phyloP scores from a whole-genome alignment of 2,888 invertebrate species.

The Bellardia pandia region DNA sequence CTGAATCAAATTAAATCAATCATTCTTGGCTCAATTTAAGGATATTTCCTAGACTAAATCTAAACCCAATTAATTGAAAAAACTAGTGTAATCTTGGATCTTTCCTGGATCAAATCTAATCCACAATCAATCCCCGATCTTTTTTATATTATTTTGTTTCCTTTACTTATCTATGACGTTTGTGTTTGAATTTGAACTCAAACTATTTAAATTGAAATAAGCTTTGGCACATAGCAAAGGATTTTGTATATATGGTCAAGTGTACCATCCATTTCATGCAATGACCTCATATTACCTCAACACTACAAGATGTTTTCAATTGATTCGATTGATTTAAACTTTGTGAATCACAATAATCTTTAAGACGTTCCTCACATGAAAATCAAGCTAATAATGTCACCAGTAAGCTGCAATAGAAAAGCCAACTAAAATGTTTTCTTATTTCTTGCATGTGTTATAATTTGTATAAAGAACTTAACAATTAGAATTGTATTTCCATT shows the following conservation, averaged over 20 bases:
- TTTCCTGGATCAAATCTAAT: too few species aligned
- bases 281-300: slow-evolving; percentile 93
- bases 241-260: slow-evolving; percentile 82
- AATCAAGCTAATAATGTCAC: too few species aligned
- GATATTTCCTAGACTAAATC: too few species aligned
- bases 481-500: slow-evolving; percentile 78
- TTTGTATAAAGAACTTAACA: slow-evolving; percentile 76
- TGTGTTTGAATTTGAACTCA: slow-evolving; percentile 83
- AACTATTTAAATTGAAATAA: slow-evolving; percentile 90
- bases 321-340: slow-evolving; percentile 88
- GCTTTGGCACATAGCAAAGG: slow-evolving; percentile 91
- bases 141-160: not conserved
- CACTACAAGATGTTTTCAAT: slow-evolving; percentile 93
- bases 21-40: not conserved
- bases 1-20: too few species aligned
- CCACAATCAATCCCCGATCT: too few species aligned
- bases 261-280: slow-evolving; percentile 84
- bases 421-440: too few species aligned
- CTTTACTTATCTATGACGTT: slow-evolving; percentile 74
- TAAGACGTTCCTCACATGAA: slow-evolving; percentile 80
- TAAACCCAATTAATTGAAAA: too few species aligned
- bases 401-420: too few species aligned
- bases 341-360: slow-evolving; percentile 86
- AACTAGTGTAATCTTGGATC: too few species aligned
- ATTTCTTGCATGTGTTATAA: not conserved